These are phyloP conservation scores for Charadrius vociferus DNA, from an alignment of 2,113 vertebrate species.

Conservation along the genomic window DNA sequence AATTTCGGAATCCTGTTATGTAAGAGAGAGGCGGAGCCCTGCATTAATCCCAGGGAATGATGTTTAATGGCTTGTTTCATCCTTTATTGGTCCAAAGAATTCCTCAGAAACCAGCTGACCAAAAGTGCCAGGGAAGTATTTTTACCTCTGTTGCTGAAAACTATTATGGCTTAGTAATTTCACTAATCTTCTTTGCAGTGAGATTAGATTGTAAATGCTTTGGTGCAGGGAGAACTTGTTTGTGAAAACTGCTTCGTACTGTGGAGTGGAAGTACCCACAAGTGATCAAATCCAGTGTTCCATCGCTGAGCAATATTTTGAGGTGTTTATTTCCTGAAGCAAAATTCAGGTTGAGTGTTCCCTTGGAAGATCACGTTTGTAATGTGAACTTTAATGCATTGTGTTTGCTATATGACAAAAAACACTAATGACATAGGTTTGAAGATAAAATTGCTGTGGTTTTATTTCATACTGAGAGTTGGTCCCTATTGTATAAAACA, in stretches of 20 bases:
- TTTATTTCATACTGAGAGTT: not conserved
- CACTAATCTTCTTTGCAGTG: conserved; percentile 39
- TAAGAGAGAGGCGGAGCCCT: conserved; percentile 37
- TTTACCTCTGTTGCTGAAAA: conserved; percentile 27
- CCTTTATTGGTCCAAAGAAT: conserved; percentile 53
- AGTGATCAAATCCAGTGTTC: not conserved
- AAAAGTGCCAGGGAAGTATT: conserved; percentile 5
- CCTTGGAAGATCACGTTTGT: not conserved
- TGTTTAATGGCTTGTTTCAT: conserved; percentile 50
- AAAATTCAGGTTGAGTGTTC: not conserved
- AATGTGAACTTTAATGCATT: not conserved
- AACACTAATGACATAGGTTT: not conserved
- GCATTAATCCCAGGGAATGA: conserved; percentile 13
- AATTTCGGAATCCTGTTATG: conserved; percentile 43
- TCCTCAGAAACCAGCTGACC: conserved; percentile 16
- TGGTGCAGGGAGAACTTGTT: not conserved
- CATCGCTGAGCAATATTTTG: not conserved
- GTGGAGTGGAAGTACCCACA: rapidly evolving
- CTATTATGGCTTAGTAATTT: conserved; percentile 14
- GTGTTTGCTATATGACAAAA: not conserved
- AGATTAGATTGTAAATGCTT: conserved; percentile 31
- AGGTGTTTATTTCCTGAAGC: too few species aligned
- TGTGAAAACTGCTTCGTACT: not conserved
- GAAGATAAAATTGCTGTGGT: not conserved
- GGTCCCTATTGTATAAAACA: not conserved